phyloP scores from a whole-genome alignment of 2,113 vertebrate genomes.

The Ceratotherium simum region DNA sequence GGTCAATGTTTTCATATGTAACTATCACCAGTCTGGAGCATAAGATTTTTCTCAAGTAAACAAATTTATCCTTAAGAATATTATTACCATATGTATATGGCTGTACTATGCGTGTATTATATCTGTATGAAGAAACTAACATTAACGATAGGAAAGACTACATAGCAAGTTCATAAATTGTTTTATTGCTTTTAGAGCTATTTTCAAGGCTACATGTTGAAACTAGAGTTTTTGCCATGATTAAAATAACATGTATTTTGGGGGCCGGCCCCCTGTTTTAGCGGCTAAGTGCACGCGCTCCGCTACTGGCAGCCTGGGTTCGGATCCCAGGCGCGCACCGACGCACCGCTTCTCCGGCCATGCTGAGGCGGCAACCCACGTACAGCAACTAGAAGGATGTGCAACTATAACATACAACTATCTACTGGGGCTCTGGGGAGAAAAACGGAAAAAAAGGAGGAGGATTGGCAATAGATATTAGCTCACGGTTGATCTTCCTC shows the following conservation, averaged over 20 bases:
- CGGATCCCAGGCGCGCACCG: too few species aligned
- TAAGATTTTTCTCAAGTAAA: not conserved
- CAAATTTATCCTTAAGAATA: constrained; percentile 2
- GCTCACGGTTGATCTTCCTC: too few species aligned
- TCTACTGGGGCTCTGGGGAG: too few species aligned
- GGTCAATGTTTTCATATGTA: not conserved
- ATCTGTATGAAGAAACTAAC: not conserved
- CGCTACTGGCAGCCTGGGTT: too few species aligned
- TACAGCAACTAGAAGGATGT: too few species aligned
- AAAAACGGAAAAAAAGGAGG: too few species aligned
- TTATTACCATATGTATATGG: not conserved
- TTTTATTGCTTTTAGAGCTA: not conserved
- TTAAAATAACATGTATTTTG: constrained; percentile 23
- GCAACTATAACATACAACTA: too few species aligned
- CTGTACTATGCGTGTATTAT: not conserved
- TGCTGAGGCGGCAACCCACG: too few species aligned
- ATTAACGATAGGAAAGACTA: not conserved
- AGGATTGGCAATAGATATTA: too few species aligned
- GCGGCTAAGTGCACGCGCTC: too few species aligned
- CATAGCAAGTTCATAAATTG: not conserved
- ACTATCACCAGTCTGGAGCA: not conserved
- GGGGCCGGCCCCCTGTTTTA: too few species aligned
- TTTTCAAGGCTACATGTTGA: not conserved
- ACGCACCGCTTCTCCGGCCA: too few species aligned
- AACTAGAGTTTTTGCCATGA: not conserved